Conservation (phyloP, 2,113 vertebrate species). For the Phylloscopus trochiloides region DNA sequence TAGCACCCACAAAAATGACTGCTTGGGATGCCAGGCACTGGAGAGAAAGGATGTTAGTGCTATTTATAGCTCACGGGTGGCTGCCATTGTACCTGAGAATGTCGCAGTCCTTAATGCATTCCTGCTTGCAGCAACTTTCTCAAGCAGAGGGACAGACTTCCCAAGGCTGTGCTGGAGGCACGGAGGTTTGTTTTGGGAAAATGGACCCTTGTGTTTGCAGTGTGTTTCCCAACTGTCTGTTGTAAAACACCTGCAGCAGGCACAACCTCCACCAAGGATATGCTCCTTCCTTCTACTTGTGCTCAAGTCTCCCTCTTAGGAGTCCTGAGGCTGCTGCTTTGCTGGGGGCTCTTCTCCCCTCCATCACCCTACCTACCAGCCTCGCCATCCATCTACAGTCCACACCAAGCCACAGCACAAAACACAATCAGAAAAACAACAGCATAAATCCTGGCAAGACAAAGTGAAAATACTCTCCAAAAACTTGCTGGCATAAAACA, state of each 20-base stretch:
- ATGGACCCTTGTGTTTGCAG: rapidly evolving
- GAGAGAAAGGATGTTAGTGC: not conserved
- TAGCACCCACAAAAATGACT: not conserved
- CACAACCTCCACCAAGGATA: not conserved
- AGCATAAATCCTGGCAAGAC: not conserved
- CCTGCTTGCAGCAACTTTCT: not conserved
- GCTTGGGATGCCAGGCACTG: not conserved
- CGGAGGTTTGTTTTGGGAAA: not conserved
- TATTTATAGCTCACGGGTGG: conserved; percentile 1
- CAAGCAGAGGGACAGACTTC: not conserved
- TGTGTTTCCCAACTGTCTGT: not conserved
- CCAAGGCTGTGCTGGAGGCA: not conserved
- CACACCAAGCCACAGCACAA: not conserved
- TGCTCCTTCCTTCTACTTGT: not conserved
- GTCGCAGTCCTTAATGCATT: not conserved
- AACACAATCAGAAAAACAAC: not conserved
- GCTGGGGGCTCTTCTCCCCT: not conserved
- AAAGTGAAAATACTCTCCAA: not conserved
- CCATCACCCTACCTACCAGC: not conserved
- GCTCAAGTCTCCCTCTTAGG: not conserved
- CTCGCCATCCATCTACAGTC: not conserved
- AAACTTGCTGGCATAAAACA: not conserved
- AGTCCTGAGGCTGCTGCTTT: not conserved
- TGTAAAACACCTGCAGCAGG: not conserved
- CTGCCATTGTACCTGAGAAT: not conserved